phyloP scores from a whole-genome alignment of 2,113 vertebrate genomes.

The Athene noctua region DNA sequence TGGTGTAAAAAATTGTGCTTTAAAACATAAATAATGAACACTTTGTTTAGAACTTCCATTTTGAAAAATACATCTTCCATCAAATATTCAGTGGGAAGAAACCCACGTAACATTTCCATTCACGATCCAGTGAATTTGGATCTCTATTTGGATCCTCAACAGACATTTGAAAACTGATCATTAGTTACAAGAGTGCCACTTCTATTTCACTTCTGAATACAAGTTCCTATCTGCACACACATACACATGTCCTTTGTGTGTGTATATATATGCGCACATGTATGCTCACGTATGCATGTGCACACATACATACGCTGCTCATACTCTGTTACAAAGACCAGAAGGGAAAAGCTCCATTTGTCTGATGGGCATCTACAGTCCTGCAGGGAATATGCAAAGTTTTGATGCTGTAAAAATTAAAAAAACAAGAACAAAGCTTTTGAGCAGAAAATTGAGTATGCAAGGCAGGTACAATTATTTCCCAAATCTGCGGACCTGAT shows the following conservation, averaged over 20 bases:
- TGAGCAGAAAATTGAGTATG: neutral
- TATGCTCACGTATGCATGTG: too few species aligned
- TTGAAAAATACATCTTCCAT: neutral
- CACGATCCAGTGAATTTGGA: neutral
- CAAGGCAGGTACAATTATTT: neutral
- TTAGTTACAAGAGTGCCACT: neutral
- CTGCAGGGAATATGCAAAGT: neutral
- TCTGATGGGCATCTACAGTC: neutral
- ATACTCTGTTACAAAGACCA: neutral
- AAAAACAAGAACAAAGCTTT: neutral
- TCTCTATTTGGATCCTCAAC: neutral
- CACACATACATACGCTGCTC: neutral
- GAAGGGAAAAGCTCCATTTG: neutral
- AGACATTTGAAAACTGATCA: neutral
- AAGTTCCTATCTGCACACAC: neutral
- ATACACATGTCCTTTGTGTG: neutral
- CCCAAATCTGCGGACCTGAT: neutral
- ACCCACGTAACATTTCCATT: neutral
- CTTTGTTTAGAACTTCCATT: neutral
- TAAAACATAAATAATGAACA: neutral
- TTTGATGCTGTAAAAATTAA: neutral
- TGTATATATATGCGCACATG: accelerated
- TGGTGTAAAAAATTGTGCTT: neutral
- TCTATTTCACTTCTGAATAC: neutral
- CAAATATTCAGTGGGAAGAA: neutral